These are phyloP conservation scores for Cylloceria caligata DNA, from an alignment of 2,888 invertebrate species.

Conservation along the genomic window DNA sequence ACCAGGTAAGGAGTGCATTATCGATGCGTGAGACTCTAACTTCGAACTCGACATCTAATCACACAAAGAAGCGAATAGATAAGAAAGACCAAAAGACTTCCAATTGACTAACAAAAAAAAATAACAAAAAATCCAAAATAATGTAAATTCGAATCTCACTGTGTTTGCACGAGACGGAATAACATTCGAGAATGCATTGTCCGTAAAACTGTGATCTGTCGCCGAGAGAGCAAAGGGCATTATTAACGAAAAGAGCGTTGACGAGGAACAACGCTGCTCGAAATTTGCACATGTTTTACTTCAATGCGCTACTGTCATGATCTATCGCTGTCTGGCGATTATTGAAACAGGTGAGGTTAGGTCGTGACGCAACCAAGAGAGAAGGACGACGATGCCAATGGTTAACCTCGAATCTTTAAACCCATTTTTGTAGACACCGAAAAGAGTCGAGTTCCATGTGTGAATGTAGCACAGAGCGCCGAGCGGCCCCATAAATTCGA, in stretches of 20 bases:
- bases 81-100: conserved; percentile 41
- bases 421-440: no score
- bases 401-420: no score
- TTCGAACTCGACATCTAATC: conserved; percentile 78
- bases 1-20: conserved; percentile 88
- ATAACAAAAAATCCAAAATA: conserved; percentile 62
- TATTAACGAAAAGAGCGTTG: conserved; percentile 42
- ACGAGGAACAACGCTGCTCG: conserved; percentile 25
- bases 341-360: background rate
- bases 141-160: conserved; percentile 82
- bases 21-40: conserved; percentile 70
- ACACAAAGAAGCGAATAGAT: conserved; percentile 25
- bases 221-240: conserved; percentile 83
- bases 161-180: conserved; percentile 85
- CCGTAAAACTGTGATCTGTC: conserved; percentile 87
- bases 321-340: background rate
- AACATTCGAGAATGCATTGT: conserved; percentile 86
- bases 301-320: conserved; percentile 1
- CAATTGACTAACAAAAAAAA: conserved; percentile 71
- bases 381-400: no score
- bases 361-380: no score
- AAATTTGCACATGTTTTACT: conserved; percentile 54
- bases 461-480: no score
- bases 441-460: no score
- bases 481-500: no score